Conservation (phyloP, 2,888 invertebrate genomes). For the Axea sp. region DNA sequence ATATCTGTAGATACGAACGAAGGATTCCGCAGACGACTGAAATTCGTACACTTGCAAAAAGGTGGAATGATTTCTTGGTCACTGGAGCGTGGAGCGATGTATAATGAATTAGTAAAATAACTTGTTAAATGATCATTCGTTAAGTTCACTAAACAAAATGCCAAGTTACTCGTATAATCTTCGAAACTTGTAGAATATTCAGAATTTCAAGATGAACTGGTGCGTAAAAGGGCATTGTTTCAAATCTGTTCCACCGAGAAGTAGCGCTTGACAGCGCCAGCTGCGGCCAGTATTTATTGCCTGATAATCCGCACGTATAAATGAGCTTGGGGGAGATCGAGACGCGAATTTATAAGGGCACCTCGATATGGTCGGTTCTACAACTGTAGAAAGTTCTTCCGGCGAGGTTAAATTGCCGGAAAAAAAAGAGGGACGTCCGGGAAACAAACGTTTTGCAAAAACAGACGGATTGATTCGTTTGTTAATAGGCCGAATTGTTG, state of each 20-base stretch:
- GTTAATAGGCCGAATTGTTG: too few relatives aligned
- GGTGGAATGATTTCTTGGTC: too few relatives aligned
- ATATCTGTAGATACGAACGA: too few relatives aligned
- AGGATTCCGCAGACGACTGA: too few relatives aligned
- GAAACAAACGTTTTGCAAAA: too few relatives aligned
- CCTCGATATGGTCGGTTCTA: slow-evolving; percentile 38
- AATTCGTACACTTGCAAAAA: too few relatives aligned
- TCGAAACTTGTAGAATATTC: slow-evolving; percentile 33
- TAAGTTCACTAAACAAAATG: too few relatives aligned
- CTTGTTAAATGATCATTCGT: too few relatives aligned
- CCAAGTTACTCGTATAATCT: too few relatives aligned
- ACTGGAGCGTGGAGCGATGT: too few relatives aligned
- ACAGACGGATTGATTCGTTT: too few relatives aligned
- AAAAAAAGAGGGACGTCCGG: not conserved
- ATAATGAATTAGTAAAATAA: too few relatives aligned
- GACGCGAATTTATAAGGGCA: slow-evolving; percentile 46
- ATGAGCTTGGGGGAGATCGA: slow-evolving; percentile 46
- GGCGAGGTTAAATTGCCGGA: slow-evolving; percentile 27
- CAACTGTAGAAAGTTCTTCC: slow-evolving; percentile 13
- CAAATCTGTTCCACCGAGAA: slow-evolving; percentile 28
- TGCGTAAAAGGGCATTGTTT: slow-evolving; percentile 43
- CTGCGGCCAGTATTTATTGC: slow-evolving; percentile 57
- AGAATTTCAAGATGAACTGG: slow-evolving; percentile 31
- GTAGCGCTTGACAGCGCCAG: slow-evolving; percentile 53
- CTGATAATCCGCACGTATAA: slow-evolving; percentile 56